Evolutionary conservation across 2,888 invertebrate genomes (phyloP).

Genomic region (Amiota minor): DNA sequence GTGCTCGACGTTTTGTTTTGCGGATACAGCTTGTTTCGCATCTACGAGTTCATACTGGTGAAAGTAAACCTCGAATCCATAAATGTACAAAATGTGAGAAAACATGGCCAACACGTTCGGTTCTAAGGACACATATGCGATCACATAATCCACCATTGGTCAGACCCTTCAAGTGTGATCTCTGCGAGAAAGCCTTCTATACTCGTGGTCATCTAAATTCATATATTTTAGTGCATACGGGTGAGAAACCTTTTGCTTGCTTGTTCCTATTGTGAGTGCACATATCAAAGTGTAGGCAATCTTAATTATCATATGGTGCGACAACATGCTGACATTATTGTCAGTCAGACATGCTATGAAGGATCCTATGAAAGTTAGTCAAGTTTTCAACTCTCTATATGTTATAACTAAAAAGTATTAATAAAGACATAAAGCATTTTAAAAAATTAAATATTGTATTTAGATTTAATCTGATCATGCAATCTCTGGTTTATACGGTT

Average conservation of each 20-base stretch:
- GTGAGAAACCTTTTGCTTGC: slow-evolving; percentile 67
- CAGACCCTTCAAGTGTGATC: slow-evolving; percentile 62
- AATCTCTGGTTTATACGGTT: no score
- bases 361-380: slow-evolving; percentile 13
- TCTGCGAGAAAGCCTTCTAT: slow-evolving; percentile 64
- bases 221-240: slow-evolving; percentile 68
- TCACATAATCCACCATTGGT: slow-evolving; percentile 61
- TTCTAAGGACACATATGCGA: slow-evolving; percentile 66
- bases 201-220: slow-evolving; percentile 65
- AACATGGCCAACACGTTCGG: slow-evolving; percentile 66
- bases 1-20: slow-evolving; percentile 60
- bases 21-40: slow-evolving; percentile 65
- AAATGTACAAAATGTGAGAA: slow-evolving; percentile 63
- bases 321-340: slow-evolving; percentile 50
- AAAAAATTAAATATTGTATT: no score
- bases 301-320: slow-evolving; percentile 63
- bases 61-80: slow-evolving; percentile 60
- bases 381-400: background rate
- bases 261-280: slow-evolving; percentile 60
- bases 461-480: no score
- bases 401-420: slow-evolving; percentile 19
- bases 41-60: slow-evolving; percentile 64
- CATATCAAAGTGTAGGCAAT: slow-evolving; percentile 67
- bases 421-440: slow-evolving; percentile 3
- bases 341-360: background rate